Conservation (phyloP, 1,140 invertebrate species). For the Portunus trituberculatus region DNA sequence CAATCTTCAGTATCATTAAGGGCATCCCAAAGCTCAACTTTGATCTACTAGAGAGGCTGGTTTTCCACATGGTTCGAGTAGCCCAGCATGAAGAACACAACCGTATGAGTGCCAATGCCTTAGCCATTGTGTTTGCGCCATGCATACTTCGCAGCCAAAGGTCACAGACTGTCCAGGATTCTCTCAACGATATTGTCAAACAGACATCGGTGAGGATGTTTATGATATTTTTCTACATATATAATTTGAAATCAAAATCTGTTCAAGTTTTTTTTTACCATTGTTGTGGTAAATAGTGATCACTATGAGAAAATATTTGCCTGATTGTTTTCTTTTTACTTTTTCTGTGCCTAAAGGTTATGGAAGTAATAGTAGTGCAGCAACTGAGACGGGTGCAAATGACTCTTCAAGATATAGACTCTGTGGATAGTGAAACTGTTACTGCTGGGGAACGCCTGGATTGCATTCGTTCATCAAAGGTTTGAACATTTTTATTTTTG, state of each 20-base stretch:
- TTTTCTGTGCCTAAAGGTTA: slow-evolving; percentile 43
- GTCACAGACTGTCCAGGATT: slow-evolving; percentile 92
- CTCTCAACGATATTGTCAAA: slow-evolving; percentile 83
- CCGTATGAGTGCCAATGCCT: slow-evolving; percentile 93
- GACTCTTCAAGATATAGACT: slow-evolving; percentile 65
- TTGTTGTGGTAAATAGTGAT: not conserved
- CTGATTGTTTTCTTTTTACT: no score
- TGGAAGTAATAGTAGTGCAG: slow-evolving; percentile 59
- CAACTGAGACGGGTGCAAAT: slow-evolving; percentile 60
- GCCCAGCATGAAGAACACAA: slow-evolving; percentile 93
- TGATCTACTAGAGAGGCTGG: slow-evolving; percentile 93
- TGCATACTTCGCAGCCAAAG: slow-evolving; percentile 94
- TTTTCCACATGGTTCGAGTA: slow-evolving; percentile 95
- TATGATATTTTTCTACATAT: not conserved
- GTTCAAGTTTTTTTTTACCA: no score
- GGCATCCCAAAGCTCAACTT: slow-evolving; percentile 94
- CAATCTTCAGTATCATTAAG: slow-evolving; percentile 92
- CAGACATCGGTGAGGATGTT: slow-evolving; percentile 71
- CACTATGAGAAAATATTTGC: no score
- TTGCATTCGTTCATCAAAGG: slow-evolving; percentile 64
- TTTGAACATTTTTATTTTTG: not conserved
- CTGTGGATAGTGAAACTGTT: slow-evolving; percentile 57
- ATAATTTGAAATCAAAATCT: not conserved
- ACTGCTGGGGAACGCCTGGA: slow-evolving; percentile 60
- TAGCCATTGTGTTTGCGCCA: slow-evolving; percentile 97